Evolutionary conservation across 2,888 invertebrate species (phyloP), one percentile per base, ranked within the genome.

Genomic region (Epistrophe eligans): DNA sequence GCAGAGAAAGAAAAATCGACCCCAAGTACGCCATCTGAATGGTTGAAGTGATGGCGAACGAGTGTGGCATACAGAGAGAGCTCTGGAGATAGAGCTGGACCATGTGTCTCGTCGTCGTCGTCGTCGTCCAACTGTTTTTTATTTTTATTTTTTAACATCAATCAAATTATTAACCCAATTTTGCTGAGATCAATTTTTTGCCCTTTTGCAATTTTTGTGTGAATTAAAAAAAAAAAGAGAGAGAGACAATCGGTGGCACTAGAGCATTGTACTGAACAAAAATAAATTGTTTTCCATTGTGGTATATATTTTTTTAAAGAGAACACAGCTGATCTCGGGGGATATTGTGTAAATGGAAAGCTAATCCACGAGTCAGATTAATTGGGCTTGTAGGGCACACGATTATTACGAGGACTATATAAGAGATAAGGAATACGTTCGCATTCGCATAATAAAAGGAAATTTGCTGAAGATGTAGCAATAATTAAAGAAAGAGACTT

Each of bases 91-190:
- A 2, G 2, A 52, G 50, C 77, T 76, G 71, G 79, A 67, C 43
- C 79, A 55, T 66, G 55, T 24, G 73, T 71, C 71, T n/a, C 35
- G 79, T 72, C 70, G 45, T 24, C 11, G 2, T 13, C 24, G 48
- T 24, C 24, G 24, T 24, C 24, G 24, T 24, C 24, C 24, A 3
- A 24, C 24, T 24, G 24, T 24, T 50, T 71, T 62, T 70, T 76
- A 79, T 79, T 60, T 67, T 40, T 24, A 24, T 62, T 62, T 43
- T 19, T 11, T 40, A 43, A 72, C 87, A 87, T 87, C 87, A 87
- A 87, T 87, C 87, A 87, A 87, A 87, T 87, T 87, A 87, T 87
- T 87, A 87, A 87, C 87, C 87, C 83, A 87, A 87, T 87, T 87
- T 83, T 62, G 45, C 76, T 72, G 76, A 83, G 87, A 87, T 87